These are phyloP conservation scores for Chiloscyllium punctatum DNA, from an alignment of 2,797 vertebrate species.

Conservation along the genomic window DNA sequence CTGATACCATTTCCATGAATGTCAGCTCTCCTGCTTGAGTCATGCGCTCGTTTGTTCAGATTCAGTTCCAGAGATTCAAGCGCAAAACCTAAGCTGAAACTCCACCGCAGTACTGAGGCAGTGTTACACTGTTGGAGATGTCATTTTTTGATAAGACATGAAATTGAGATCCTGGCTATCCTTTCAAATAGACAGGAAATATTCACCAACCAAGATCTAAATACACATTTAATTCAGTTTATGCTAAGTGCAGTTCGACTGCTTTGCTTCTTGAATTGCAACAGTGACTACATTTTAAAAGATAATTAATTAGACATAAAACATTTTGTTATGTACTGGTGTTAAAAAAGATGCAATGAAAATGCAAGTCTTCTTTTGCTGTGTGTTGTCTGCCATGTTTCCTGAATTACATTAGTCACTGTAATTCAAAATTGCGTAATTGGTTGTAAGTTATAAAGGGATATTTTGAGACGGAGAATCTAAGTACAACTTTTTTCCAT, in stretches of 20 bases:
- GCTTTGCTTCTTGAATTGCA: background rate
- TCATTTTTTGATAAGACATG: background rate
- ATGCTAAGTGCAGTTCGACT: background rate
- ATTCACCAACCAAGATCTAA: background rate
- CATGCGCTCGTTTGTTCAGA: background rate
- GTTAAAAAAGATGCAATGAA: background rate
- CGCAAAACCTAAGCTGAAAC: background rate
- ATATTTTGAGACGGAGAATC: background rate
- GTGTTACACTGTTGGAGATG: background rate
- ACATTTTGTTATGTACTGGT: background rate
- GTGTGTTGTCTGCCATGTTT: background rate
- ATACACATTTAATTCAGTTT: background rate
- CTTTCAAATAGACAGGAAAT: background rate
- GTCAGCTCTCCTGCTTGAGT: background rate
- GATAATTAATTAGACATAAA: background rate
- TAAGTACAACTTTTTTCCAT: background rate
- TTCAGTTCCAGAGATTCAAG: background rate
- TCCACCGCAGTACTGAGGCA: background rate
- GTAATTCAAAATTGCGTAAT: background rate
- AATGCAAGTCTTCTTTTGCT: background rate
- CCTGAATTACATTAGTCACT: background rate
- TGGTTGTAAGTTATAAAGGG: background rate
- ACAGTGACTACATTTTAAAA: background rate
- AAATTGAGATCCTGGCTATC: background rate
- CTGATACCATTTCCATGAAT: background rate